Evolutionary conservation across 1,140 invertebrate species (phyloP).

Genomic region (Coelopa frigida): DNA sequence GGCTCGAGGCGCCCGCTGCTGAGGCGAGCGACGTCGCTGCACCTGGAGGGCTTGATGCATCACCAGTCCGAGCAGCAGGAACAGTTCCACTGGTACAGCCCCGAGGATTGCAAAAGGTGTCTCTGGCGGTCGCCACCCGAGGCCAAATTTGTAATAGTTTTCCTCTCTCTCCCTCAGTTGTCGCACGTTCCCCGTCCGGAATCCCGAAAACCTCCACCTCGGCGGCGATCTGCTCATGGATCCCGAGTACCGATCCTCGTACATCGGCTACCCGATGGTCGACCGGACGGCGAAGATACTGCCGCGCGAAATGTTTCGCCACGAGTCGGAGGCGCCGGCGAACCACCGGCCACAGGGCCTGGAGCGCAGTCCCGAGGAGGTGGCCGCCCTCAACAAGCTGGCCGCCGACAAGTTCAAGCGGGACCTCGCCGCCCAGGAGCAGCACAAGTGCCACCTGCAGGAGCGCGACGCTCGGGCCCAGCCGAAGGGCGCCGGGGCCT

Average conservation of each 20-base stretch:
- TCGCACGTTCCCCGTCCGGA: conserved; percentile 29
- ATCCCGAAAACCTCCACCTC: conserved; percentile 31
- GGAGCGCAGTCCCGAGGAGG: neutral
- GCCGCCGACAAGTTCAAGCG: conserved; percentile 20
- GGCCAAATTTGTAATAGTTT: neutral
- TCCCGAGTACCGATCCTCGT: conserved; percentile 30
- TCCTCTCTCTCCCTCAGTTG: conserved; percentile 18
- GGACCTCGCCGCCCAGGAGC: conserved; percentile 29
- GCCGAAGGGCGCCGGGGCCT: conserved; percentile 5
- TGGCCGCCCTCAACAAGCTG: conserved; percentile 1
- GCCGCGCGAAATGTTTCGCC: conserved; percentile 30
- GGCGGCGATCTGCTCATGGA: conserved; percentile 24
- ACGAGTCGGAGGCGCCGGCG: conserved; percentile 10
- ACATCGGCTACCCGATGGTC: conserved; percentile 31
- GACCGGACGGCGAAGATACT: conserved; percentile 33
- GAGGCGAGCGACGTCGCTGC: conserved; percentile 34
- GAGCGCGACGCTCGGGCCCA: conserved; percentile 22
- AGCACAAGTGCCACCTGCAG: conserved; percentile 31
- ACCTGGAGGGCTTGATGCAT: conserved; percentile 39
- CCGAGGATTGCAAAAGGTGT: conserved; percentile 34
- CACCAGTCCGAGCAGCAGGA: conserved; percentile 37
- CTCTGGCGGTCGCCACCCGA: neutral
- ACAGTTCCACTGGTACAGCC: conserved; percentile 37
- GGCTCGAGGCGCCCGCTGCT: conserved; percentile 19
- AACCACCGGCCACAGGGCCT: neutral